A percentile compares a stretch with the other conserved stretches of the same genome.
phyloP scores from a whole-genome alignment of 2,888 invertebrate species.

The Cactoblastis cactorum region DNA sequence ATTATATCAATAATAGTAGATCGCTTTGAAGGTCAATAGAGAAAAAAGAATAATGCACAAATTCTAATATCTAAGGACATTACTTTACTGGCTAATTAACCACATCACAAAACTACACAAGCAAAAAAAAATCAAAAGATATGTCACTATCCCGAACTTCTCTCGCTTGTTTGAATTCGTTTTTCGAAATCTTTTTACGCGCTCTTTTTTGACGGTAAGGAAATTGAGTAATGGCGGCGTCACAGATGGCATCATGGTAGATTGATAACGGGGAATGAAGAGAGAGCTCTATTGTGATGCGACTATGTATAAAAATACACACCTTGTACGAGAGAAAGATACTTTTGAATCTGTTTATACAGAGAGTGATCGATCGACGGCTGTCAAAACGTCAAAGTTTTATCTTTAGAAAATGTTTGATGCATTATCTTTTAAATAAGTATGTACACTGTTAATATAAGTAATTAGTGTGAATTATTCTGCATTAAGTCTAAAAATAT shows the following conservation, averaged over 20 bases:
- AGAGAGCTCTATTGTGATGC: constrained; percentile 57
- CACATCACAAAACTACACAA: constrained; percentile 10
- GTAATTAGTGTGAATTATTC: background rate
- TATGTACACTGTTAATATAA: background rate
- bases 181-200: constrained; percentile 51
- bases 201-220: constrained; percentile 62
- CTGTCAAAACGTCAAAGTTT: background rate
- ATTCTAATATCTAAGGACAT: too few relatives aligned
- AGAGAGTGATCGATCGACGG: constrained; percentile 8
- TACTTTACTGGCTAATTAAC: background rate
- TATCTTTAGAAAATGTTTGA: background rate
- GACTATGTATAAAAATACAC: constrained; percentile 23
- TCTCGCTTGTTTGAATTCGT: constrained; percentile 45
- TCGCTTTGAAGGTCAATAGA: too few relatives aligned
- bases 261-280: constrained; percentile 74
- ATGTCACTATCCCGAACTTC: constrained; percentile 39
- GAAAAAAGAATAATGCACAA: too few relatives aligned
- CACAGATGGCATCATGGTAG: constrained; percentile 77
- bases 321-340: background rate
- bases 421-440: background rate
- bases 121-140: constrained; percentile 18
- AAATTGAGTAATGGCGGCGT: constrained; percentile 76
- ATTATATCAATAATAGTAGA: too few relatives aligned
- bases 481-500: background rate
- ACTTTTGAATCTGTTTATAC: constrained; percentile 9